phyloP scores from a whole-genome alignment of 2,113 vertebrate genomes.

The Polypterus bichir region DNA sequence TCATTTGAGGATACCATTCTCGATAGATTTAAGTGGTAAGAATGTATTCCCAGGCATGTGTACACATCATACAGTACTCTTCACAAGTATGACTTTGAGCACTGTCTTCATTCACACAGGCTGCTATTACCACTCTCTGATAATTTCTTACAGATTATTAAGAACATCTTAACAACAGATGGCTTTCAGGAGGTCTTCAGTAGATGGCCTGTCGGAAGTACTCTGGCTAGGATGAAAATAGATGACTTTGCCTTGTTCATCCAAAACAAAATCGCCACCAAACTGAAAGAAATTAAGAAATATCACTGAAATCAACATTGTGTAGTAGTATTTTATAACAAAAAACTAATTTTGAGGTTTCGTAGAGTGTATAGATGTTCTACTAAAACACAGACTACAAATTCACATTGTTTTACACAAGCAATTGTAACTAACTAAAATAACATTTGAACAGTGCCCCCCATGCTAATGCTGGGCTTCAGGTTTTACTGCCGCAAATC shows the following conservation, averaged over 20 bases:
- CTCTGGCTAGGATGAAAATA: conserved; percentile 33
- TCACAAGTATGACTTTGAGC: conserved; percentile 36
- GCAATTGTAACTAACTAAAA: too few relatives aligned
- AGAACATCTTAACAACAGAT: neutral
- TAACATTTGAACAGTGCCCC: too few relatives aligned
- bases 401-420: too few relatives aligned
- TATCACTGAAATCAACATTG: neutral
- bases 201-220: conserved; percentile 37
- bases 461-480: too few relatives aligned
- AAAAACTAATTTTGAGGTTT: too few relatives aligned
- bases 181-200: conserved; percentile 27
- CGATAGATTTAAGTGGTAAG: too few relatives aligned
- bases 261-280: conserved; percentile 51
- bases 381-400: too few relatives aligned
- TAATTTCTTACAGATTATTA: conserved; percentile 3
- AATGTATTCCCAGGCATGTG: conserved; percentile 10
- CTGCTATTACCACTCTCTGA: conserved; percentile 18
- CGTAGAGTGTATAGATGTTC: too few relatives aligned
- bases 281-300: conserved; percentile 30
- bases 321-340: too few relatives aligned
- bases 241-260: conserved; percentile 36
- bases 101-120: conserved; percentile 37
- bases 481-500: too few relatives aligned
- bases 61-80: conserved; percentile 31
- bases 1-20: too few relatives aligned